Conservation (phyloP, 2,888 invertebrate species). For the Octonoba sinensis region DNA sequence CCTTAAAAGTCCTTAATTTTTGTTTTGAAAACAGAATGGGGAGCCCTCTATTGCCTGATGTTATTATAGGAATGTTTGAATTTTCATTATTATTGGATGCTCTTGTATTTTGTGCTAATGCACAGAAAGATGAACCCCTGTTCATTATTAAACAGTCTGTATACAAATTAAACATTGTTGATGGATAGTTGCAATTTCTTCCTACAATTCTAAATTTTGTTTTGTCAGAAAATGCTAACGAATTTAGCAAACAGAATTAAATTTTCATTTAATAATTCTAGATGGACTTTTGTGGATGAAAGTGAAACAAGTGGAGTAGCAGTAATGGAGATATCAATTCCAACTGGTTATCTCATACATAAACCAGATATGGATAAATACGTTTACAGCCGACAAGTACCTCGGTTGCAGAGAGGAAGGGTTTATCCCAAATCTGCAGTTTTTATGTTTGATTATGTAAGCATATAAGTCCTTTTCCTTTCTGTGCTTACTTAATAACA, state of each 20-base stretch:
- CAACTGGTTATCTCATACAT: constrained; percentile 73
- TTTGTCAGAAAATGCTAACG: no score
- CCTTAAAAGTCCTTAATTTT: no score
- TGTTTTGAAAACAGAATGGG: no score
- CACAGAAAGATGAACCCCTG: no score
- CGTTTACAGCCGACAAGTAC: constrained; percentile 69
- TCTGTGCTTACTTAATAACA: not conserved
- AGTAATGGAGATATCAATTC: constrained; percentile 72
- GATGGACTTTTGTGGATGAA: constrained; percentile 71
- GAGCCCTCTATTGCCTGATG: no score
- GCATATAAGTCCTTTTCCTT: constrained; percentile 32
- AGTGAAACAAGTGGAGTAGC: constrained; percentile 71
- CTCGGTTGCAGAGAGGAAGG: constrained; percentile 70
- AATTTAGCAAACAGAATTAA: no score
- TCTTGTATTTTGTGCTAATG: no score
- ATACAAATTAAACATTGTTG: no score
- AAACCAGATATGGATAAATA: constrained; percentile 73
- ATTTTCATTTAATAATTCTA: constrained; percentile 63
- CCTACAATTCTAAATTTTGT: not conserved
- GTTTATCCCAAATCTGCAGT: constrained; percentile 65
- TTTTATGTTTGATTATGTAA: constrained; percentile 66
- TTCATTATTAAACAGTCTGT: no score
- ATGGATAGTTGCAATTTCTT: no score
- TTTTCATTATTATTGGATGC: no score
- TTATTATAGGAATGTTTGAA: no score